A percentile compares a stretch with the other conserved stretches of the same genome.
phyloP scores from a whole-genome alignment of 2,888 invertebrate genomes.

The Adineta ricciae region DNA sequence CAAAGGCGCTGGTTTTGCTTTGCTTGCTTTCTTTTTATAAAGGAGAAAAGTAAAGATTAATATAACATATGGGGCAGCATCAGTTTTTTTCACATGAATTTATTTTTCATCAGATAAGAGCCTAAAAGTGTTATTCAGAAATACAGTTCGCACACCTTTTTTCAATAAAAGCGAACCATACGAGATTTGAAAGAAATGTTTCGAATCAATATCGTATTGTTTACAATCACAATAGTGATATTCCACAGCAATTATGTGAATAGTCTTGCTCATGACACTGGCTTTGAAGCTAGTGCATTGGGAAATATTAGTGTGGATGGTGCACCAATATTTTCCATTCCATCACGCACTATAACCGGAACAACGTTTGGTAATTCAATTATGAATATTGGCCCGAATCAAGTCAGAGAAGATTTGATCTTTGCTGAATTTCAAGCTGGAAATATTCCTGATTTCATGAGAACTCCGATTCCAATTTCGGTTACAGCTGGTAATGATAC shows the following conservation, averaged over 20 bases:
- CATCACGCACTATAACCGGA: background rate
- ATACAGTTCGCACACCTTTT: too few species aligned
- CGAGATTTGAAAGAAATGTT: background rate
- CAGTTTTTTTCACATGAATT: background rate
- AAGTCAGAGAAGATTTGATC: background rate
- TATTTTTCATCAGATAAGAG: background rate
- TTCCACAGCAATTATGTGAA: background rate
- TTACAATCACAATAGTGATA: background rate
- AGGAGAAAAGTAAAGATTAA: too few species aligned
- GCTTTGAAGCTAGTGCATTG: background rate
- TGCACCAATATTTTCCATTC: background rate
- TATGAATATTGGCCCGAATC: background rate
- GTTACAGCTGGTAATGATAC: background rate
- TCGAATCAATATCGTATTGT: background rate
- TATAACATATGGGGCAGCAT: too few species aligned
- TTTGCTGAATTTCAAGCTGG: background rate
- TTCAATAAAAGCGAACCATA: too few species aligned
- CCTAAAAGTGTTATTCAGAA: too few species aligned
- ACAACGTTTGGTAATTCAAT: conserved; percentile 6
- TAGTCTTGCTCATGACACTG: background rate
- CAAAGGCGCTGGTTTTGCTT: too few species aligned
- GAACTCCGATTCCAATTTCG: background rate
- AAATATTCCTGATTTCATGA: background rate
- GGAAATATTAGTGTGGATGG: background rate
- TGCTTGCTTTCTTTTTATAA: too few species aligned